phyloP scores from a whole-genome alignment of 2,113 vertebrate species.

The Solenodon paradoxus region DNA sequence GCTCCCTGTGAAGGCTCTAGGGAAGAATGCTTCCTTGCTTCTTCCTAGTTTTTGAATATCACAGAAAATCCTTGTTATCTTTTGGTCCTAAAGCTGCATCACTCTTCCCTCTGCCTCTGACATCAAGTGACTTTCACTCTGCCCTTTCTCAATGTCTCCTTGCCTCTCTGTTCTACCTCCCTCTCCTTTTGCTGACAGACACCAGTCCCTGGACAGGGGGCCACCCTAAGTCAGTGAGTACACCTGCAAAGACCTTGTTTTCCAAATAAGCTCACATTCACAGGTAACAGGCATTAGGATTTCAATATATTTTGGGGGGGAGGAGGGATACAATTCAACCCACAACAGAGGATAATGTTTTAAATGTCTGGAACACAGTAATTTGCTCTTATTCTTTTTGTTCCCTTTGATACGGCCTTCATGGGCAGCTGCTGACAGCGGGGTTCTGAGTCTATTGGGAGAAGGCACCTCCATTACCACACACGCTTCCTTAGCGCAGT shows the following conservation, averaged over 20 bases:
- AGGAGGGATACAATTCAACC: not conserved
- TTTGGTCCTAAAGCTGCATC: not conserved
- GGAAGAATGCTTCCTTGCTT: not conserved
- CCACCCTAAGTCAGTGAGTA: not conserved
- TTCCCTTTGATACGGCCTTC: not conserved
- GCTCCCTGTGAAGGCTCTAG: no score
- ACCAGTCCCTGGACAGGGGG: not conserved
- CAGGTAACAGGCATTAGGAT: not conserved
- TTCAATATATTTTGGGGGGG: not conserved
- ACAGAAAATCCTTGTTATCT: not conserved
- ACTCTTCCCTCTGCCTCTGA: not conserved
- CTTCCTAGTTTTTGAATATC: not conserved
- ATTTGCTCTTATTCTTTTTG: not conserved
- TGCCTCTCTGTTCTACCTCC: not conserved
- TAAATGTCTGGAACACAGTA: not conserved
- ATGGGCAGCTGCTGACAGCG: not conserved
- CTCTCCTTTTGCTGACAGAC: not conserved
- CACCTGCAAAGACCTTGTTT: not conserved
- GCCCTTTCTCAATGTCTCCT: not conserved
- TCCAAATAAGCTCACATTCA: not conserved
- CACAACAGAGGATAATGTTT: not conserved
- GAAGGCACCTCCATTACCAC: not conserved
- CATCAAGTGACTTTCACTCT: not conserved
- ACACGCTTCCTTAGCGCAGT: not conserved
- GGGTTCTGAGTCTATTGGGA: not conserved